A percentile compares a stretch with the other conserved stretches of the same genome.
phyloP scores from a whole-genome alignment of 2,888 invertebrate species.

The Teleogryllus oceanicus region DNA sequence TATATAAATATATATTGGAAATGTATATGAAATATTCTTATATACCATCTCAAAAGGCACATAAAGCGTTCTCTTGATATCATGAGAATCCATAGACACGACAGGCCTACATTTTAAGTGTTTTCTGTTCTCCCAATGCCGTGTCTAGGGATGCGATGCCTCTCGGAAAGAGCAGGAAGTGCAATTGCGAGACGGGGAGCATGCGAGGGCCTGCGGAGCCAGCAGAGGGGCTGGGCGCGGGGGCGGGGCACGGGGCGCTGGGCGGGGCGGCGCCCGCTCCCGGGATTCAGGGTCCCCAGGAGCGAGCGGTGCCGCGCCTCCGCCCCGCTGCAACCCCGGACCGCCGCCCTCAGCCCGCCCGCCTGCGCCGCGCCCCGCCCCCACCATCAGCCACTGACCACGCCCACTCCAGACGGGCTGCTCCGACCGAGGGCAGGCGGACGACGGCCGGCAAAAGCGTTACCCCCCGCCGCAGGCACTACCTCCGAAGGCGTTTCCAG shows the following conservation, averaged over 20 bases:
- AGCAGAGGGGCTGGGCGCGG: background rate
- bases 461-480: too few relatives aligned
- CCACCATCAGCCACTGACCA: too few relatives aligned
- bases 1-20: conserved; percentile 10
- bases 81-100: conserved; percentile 8
- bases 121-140: background rate
- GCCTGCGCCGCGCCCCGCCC: too few relatives aligned
- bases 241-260: background rate
- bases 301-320: background rate
- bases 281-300: background rate
- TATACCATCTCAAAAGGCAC: conserved; percentile 9
- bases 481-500: too few relatives aligned
- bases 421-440: too few relatives aligned
- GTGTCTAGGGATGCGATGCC: conserved; percentile 18
- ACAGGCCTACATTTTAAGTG: background rate
- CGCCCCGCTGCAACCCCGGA: too few relatives aligned
- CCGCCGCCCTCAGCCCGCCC: too few relatives aligned
- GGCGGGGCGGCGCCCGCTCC: background rate
- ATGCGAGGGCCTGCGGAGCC: background rate
- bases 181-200: background rate
- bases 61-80: conserved; percentile 1
- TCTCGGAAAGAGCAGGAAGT: background rate
- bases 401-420: too few relatives aligned
- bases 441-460: too few relatives aligned
- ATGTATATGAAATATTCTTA: conserved; percentile 10